Evolutionary conservation across 2,797 vertebrate genomes (phyloP), one percentile per base, ranked within the genome.

Genomic region (Antennarius maculatus): DNA sequence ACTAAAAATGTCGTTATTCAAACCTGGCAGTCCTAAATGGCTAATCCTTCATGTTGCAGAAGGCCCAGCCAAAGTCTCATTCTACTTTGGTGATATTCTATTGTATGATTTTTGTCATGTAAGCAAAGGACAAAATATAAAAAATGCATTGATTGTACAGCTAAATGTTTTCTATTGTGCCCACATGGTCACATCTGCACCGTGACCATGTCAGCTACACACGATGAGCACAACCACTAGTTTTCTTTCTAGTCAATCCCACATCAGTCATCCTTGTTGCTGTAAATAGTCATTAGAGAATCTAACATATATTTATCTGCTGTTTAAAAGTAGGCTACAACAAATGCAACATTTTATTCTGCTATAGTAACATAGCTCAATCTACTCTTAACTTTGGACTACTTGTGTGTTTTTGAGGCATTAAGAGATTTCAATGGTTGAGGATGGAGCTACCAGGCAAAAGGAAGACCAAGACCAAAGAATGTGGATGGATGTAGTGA

Each of bases 1-100:
- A 61, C 10, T 10, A 69, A 62, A 66, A 72, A 68, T 16, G 8
- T 8, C 6, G 11, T 63, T 60, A 28, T 69, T 63, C 62, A 54
- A 28, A 46, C 50, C 27, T 31, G 18, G 51, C 4, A 0, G 11
- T 46, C 63, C 14, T 28, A 37, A 45, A 61, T 54, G 1, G 46
- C 39, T 57, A 48, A 41, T 50, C 39, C 27, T 52, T 59, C 52
- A 50, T 67, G 37, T 56, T 17, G 14, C 5, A 11, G 15, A 65
- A 17, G 17, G 41, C 34, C n/a, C 54, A 28, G 17, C 29, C 39
- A 52, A 45, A 69, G 39, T 6, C 23, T 6, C 23, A 23, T 23
- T 34, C 31, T 34, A 34, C 31, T 34, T 34, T 34, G 31, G 5
- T 34, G 31, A 8, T 34, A 34, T 34, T 34, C 31, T 4, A 34